phyloP scores from a whole-genome alignment of 2,888 invertebrate species.

The Drymonia ruficornis region DNA sequence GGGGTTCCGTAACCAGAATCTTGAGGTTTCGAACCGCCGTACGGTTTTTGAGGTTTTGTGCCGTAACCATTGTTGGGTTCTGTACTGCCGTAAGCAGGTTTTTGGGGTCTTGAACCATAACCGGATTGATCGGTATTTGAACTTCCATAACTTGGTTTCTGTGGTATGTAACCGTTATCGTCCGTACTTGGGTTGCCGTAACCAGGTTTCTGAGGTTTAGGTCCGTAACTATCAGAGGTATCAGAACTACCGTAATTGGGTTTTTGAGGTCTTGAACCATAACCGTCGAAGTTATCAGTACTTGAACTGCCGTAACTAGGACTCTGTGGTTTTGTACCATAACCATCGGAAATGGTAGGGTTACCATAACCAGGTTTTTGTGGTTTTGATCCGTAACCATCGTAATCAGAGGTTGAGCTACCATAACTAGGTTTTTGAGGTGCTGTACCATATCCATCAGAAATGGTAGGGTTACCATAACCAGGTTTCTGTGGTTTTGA shows the following conservation, averaged over 20 bases:
- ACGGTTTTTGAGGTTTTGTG: slow-evolving; percentile 25
- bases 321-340: slow-evolving; percentile 1
- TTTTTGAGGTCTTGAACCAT: slow-evolving; percentile 4
- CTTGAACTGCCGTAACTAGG: not conserved
- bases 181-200: not conserved
- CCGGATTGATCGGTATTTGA: not conserved
- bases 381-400: slow-evolving; percentile 2
- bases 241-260: slow-evolving; percentile 13
- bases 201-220: slow-evolving; percentile 1
- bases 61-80: slow-evolving; percentile 10
- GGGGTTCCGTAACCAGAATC: not conserved
- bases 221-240: not conserved
- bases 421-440: slow-evolving; percentile 1
- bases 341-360: not conserved
- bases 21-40: slow-evolving; percentile 7
- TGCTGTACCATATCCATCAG: not conserved
- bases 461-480: not conserved
- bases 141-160: not conserved
- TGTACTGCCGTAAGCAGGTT: slow-evolving; percentile 21
- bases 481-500: slow-evolving; percentile 1
- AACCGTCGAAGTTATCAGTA: not conserved
- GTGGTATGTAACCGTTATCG: not conserved
- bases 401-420: not conserved
- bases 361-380: not conserved
- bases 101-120: slow-evolving; percentile 16